Percentiles rank a stretch among this genome's conserved stretches.
Conservation (phyloP, 2,888 invertebrate genomes). For the Chesias legatella region DNA sequence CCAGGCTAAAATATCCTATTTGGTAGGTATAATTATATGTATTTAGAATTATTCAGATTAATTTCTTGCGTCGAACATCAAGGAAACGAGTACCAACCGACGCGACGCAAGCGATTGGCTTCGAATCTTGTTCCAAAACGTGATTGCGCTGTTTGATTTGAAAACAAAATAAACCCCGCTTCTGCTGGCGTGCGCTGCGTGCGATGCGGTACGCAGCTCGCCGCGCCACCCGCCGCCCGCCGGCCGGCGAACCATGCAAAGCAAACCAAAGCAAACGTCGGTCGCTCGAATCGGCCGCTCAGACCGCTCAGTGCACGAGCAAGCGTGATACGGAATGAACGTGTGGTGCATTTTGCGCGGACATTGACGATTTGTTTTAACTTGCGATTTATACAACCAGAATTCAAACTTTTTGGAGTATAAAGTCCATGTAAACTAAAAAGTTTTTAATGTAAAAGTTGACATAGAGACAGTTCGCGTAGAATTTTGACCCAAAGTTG, state of each 20-base stretch:
- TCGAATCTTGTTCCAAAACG: conserved; percentile 73
- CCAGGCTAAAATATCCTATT: too few species aligned
- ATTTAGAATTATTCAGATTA: too few species aligned
- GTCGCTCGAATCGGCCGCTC: conserved; percentile 25
- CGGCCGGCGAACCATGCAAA: conserved; percentile 22
- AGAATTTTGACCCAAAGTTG: conserved; percentile 73
- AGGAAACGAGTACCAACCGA: conserved; percentile 44
- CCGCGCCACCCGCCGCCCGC: conserved; percentile 17
- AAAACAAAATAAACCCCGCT: conserved; percentile 65
- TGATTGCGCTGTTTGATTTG: conserved; percentile 73
- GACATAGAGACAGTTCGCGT: conserved; percentile 70
- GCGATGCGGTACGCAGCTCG: conserved; percentile 8
- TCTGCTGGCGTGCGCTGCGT: conserved; percentile 32
- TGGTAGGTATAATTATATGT: too few species aligned
- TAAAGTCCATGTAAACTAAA: conserved; percentile 62
- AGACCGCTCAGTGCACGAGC: conserved; percentile 74
- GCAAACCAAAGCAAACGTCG: conserved; percentile 22
- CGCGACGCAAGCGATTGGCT: conserved; percentile 53
- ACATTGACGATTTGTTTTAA: conserved; percentile 74
- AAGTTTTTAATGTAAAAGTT: conserved; percentile 62
- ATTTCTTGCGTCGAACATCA: not conserved
- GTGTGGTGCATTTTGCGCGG: conserved; percentile 81
- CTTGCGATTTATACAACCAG: conserved; percentile 74
- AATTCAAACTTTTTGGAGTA: conserved; percentile 71
- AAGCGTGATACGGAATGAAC: conserved; percentile 80